Evolutionary conservation across 2,888 invertebrate species (phyloP), one percentile per base, ranked within the genome.

Genomic region (Steinernema carpocapsae): DNA sequence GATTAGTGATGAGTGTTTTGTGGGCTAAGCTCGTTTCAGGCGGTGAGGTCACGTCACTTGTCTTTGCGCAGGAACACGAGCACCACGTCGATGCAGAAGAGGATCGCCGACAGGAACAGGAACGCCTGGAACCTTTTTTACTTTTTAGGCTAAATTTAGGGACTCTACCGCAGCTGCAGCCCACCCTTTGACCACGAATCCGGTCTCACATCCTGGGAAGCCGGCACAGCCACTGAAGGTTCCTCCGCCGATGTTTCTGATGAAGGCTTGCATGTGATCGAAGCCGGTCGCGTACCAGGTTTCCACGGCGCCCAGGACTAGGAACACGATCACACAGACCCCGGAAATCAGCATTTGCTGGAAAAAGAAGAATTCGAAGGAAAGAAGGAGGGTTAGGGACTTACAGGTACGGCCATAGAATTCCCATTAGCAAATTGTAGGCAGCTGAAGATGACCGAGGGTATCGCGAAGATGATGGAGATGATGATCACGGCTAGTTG

Each of bases 111-210:
- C 51, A 86, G 80, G 78, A 86, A 86, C 76, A 82, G 86, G 79
- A 86, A 86, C 0, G 86, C 86, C 85, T 85, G 76, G 26, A 70
- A 48, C 14, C 12, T 6, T 24, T 19, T 72, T 64, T 14, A n/a
- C 72, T 72, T 72, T 22, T 32, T 45, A 26, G n/a, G 17, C 70
- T 6, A 10, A 71, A 10, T 71, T 26, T 42, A 7, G 24, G 37
- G 19, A 56, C 24, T 37, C 14, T 37, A 56, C 51, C 71, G 86
- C 86, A 2, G 86, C 83, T 0, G 84, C 86, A 0, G 86, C 86
- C 86, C 86, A 86, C 76, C 85, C 86, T 71, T 86, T 85, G 43
- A 86, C 86, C 24, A 86, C 83, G 75, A 86, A 86, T 22, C 84
- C 84, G 59, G 85, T 86, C 56, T 86, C 86, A 78, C 86, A 86